A percentile compares a stretch with the other conserved stretches of the same genome.
These are phyloP conservation scores for Caprella mutica DNA, from an alignment of 2,888 invertebrate genomes.

Conservation along the genomic window DNA sequence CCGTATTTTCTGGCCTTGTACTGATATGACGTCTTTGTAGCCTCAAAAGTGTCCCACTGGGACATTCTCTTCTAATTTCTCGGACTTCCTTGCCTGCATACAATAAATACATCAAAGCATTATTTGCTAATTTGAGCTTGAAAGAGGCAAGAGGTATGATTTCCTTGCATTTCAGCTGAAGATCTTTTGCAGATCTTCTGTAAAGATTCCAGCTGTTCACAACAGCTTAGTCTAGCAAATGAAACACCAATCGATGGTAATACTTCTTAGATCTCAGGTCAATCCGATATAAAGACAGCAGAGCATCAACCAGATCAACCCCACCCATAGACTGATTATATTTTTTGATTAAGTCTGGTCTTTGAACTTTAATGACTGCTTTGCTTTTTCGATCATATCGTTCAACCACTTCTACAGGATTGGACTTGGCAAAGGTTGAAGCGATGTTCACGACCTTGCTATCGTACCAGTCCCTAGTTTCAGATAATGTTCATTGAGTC, in stretches of 20 bases:
- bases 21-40: no score
- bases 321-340: constrained; percentile 5
- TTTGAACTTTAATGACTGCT: background rate
- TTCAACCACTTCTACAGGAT: background rate
- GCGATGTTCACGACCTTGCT: background rate
- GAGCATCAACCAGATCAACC: background rate
- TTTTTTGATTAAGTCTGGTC: background rate
- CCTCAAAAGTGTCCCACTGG: no score
- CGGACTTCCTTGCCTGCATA: no score
- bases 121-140: background rate
- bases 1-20: no score
- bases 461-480: constrained; percentile 1
- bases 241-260: background rate
- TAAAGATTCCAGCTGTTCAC: background rate
- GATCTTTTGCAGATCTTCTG: background rate
- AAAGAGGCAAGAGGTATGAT: background rate
- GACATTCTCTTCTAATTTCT: no score
- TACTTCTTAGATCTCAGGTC: background rate
- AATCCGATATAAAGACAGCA: background rate
- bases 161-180: background rate
- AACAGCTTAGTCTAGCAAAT: background rate
- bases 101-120: no score
- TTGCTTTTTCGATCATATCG: background rate
- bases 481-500: no score
- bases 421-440: background rate